Evolutionary conservation across 2,797 vertebrate species (phyloP).

Genomic region (Artibeus jamaicensis): DNA sequence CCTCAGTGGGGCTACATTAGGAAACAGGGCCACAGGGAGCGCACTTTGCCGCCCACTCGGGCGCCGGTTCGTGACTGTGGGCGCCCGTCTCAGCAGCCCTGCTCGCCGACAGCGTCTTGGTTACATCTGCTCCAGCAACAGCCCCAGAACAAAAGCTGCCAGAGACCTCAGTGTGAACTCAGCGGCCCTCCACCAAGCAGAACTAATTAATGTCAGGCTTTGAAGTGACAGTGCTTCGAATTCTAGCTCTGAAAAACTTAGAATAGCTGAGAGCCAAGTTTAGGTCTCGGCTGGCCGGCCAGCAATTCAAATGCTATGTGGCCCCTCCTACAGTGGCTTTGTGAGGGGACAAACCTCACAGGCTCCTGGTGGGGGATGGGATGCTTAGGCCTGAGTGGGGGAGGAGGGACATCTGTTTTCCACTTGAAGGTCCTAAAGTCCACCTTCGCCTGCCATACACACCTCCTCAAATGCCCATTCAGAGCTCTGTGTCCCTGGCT

Average conservation of each 20-base stretch:
- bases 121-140: not conserved
- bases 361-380: not conserved
- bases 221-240: not conserved
- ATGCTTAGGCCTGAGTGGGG: not conserved
- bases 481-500: not conserved
- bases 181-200: not conserved
- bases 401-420: fast-evolving
- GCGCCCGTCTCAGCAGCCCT: not conserved
- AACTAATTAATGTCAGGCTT: not conserved
- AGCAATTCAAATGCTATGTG: fast-evolving
- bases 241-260: not conserved
- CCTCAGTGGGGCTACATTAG: not conserved
- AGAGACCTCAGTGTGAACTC: not conserved
- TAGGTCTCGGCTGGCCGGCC: not conserved
- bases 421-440: not conserved
- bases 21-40: not conserved
- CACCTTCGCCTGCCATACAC: fast-evolving
- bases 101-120: not conserved
- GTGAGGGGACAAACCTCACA: not conserved
- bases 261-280: not conserved
- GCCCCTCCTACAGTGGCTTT: not conserved
- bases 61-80: not conserved
- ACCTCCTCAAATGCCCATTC: not conserved
- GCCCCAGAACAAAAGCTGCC: not conserved
- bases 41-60: fast-evolving